Evolutionary conservation across 2,888 invertebrate species (phyloP), one percentile per base, ranked within the genome.

Genomic region (Atrina japonica): DNA sequence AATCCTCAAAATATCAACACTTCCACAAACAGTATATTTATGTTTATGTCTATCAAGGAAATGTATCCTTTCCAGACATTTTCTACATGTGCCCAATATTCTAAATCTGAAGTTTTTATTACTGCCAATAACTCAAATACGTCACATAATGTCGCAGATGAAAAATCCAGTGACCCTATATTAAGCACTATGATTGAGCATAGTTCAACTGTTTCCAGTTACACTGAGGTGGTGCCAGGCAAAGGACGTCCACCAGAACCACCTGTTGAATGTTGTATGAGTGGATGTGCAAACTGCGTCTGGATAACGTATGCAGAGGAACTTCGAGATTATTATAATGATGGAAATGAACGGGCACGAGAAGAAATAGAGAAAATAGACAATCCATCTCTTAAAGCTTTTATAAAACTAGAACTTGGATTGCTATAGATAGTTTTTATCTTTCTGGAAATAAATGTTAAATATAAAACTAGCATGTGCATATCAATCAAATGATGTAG

Each of bases 221-320:
- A 29, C 56, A 49, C 35, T 16, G 65, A 68, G 2, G 66, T 86
- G 3, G 76, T 85, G 2, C 84, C 85, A 7, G 87, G 86, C 9
- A 90, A 66, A 89, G 84, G 73, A 75, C 89, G 76, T 85, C 92
- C 89, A 9, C 94, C 94, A 14, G 93, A 94, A 70, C 93, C 93
- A 45, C 97, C 97, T 0, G 95, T 95, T 2, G 94, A 93, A 29
- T 98, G 97, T 90, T 98, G 97, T 86, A 95, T 95, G 93, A 95
- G 96, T 0, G 97, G 97, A 0, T 98, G 98, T 91, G 92, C 95
- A 0, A 97, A 97, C 91, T 98, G 98, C 89, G 97, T 98, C 5
- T 97, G 96, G 95, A 94, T 98, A 61, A 93, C 94, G 18, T 97
- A 97, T 92, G 97, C 96, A 0, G 95, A 96, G 83, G 93, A 95